These are phyloP conservation scores for Brevipalpus yothersi DNA, from an alignment of 1,140 invertebrate genomes.

Conservation along the genomic window DNA sequence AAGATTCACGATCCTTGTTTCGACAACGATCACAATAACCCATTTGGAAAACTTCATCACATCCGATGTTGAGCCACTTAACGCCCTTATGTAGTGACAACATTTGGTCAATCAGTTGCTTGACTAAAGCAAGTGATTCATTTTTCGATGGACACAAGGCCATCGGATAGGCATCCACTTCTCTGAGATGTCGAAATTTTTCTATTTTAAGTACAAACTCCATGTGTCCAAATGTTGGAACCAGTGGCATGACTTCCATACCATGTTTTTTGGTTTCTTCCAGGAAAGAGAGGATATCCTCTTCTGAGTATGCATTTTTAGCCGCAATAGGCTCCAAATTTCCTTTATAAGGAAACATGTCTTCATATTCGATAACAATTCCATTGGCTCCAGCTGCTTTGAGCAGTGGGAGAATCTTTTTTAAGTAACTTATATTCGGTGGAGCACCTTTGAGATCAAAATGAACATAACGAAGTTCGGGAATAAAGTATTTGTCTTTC, in stretches of 20 bases:
- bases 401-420: conserved; percentile 28
- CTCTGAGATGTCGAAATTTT: conserved; percentile 45
- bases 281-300: conserved; percentile 38
- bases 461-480: conserved; percentile 30
- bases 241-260: conserved; percentile 61
- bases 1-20: conserved; percentile 23
- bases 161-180: conserved; percentile 45
- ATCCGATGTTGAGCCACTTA: conserved; percentile 30
- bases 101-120: conserved; percentile 55
- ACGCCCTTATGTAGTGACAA: conserved; percentile 25
- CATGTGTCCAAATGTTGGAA: conserved; percentile 87
- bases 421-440: conserved; percentile 35
- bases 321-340: conserved; percentile 38
- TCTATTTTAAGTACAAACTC: conserved; percentile 65
- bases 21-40: conserved; percentile 48
- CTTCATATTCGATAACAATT: conserved; percentile 80
- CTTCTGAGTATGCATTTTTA: conserved; percentile 43
- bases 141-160: conserved; percentile 54
- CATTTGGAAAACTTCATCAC: conserved; percentile 40
- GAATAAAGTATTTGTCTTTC: conserved; percentile 6
- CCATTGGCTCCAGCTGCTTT: conserved; percentile 59
- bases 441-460: conserved; percentile 49
- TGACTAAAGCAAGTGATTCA: conserved; percentile 38
- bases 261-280: conserved; percentile 33
- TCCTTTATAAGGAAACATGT: conserved; percentile 79